Percentiles rank a stretch among this genome's conserved stretches.
These are phyloP conservation scores for Apolygus lucorum DNA, from an alignment of 1,140 invertebrate species.

Conservation along the genomic window DNA sequence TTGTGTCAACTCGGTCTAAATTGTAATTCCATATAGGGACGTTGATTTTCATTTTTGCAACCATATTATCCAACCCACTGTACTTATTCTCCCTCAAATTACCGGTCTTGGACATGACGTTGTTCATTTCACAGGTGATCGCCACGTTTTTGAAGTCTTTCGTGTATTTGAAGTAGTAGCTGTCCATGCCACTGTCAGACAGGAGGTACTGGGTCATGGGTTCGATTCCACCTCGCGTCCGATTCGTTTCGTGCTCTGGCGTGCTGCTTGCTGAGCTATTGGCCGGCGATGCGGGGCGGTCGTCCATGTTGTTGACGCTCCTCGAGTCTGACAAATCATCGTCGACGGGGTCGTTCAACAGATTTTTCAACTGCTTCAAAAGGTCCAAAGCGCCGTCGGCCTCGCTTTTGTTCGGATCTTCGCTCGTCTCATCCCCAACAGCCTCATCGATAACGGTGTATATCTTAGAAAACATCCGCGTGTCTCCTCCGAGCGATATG, in stretches of 20 bases:
- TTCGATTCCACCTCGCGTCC: neutral
- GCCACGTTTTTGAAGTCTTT: neutral
- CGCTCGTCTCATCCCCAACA: neutral
- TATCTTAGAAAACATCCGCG: neutral
- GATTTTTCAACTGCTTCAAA: neutral
- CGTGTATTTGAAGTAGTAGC: neutral
- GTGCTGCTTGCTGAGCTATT: neutral
- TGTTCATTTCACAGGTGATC: neutral
- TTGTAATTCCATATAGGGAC: conserved; percentile 5
- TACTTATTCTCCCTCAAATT: neutral
- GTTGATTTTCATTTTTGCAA: neutral
- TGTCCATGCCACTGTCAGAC: neutral
- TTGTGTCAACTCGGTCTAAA: neutral
- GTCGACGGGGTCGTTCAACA: neutral
- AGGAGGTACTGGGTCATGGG: neutral
- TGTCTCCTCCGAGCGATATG: neutral
- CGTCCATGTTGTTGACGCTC: neutral
- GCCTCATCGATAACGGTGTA: neutral
- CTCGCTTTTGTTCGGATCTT: neutral
- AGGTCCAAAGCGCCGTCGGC: neutral
- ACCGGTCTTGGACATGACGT: neutral
- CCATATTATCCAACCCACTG: neutral
- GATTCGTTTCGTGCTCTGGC: neutral
- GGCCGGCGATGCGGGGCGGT: neutral
- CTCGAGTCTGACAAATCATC: neutral